phyloP scores from a whole-genome alignment of 2,113 vertebrate species.

The Pseudorectes ferrugineus region DNA sequence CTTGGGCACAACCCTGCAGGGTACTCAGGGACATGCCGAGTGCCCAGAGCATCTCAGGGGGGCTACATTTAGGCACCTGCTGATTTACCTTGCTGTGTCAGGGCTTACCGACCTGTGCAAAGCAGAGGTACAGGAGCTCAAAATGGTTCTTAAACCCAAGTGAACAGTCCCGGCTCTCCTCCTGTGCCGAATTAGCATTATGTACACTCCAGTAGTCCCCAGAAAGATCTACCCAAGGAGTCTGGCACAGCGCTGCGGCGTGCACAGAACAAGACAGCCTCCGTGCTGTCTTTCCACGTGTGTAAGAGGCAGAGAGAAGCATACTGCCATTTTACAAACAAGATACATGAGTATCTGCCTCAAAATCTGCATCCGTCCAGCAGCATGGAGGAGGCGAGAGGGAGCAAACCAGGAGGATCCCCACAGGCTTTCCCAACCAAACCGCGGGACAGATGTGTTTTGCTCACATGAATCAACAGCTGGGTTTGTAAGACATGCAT shows the following conservation, averaged over 20 bases:
- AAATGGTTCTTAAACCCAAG: neutral
- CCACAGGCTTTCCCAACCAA: fast-evolving
- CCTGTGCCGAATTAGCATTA: neutral
- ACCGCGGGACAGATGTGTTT: fast-evolving
- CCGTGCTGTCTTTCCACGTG: fast-evolving
- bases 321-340: neutral
- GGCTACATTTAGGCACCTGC: neutral
- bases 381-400: neutral
- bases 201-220: fast-evolving
- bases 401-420: neutral
- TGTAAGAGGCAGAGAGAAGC: neutral
- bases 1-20: neutral
- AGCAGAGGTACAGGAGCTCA: fast-evolving
- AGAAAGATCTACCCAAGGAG: neutral
- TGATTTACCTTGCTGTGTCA: neutral
- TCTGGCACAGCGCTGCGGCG: fast-evolving
- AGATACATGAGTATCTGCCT: neutral
- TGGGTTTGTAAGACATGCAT: neutral
- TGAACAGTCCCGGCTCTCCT: neutral
- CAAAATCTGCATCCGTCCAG: neutral
- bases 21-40: fast-evolving
- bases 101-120: neutral
- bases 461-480: neutral
- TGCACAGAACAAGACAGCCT: fast-evolving
- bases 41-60: no score